Base-by-base conservation (phyloP, 2,797 vertebrate genomes). In the Gadopsis bispinosus region DNA sequence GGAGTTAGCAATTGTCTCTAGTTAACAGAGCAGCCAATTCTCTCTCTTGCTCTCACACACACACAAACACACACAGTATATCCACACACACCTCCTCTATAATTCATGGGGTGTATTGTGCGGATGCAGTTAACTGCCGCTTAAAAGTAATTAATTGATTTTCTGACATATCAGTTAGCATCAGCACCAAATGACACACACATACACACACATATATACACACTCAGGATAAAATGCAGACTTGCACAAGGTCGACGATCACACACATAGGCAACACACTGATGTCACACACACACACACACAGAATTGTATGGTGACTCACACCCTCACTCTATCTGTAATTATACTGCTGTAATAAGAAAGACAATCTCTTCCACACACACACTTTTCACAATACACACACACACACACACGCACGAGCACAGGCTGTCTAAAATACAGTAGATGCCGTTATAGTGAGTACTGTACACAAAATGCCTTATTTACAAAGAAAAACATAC, bases 141-240 rank as follows among this genome's bases (percentile, higher is more conserved):
- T 98, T 97, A 96, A 96, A 97, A 97, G 97, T 98, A 98, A 99
- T 97, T 96, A 98, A 99, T 99, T 98, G 97, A 99, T 99, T 99
- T 99, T 98, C 97, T 98, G 97, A 98, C 98, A 98, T 96, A 97
- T 97, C 96, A 95, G 96, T 95, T 97, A 96, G 96, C 96, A 89
- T 93, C 88, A 92, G 94, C 91, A 93, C 86, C 92, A 94, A 87
- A 94, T 96, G 96, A 91, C 87, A 83, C 83, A 88, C 86, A 84
- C 73, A 76, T 77, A 79, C 83, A 66, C 66, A 68, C 70, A 58
- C 69, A 79, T 29, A 60, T 47, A 29, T 61, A 53, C 65, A 56
- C 65, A 60, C 37, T 20, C n/a, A 56, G 20, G 60, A 58, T 37
- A 59, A n/a, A 41, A 59, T 50, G 45, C 75, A 59, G 51, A 43